Conservation (phyloP, 2,113 vertebrate species). For the Rhinoderma darwinii region DNA sequence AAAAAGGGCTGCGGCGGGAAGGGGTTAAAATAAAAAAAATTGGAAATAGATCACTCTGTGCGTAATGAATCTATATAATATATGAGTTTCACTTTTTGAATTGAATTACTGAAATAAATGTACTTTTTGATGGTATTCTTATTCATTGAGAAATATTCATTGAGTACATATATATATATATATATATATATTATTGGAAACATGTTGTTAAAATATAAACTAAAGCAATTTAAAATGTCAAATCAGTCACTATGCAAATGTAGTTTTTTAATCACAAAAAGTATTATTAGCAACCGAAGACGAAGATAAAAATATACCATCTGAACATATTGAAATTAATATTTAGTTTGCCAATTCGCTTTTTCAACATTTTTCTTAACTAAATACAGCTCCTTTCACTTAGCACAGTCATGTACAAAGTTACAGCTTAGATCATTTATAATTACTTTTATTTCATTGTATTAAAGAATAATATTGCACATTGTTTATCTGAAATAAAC, state of each 20-base stretch:
- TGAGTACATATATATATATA: no score
- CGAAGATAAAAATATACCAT: slow-evolving; percentile 27
- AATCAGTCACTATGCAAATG: slow-evolving; percentile 43
- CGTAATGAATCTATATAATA: no score
- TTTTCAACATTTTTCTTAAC: neutral
- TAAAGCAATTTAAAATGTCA: slow-evolving; percentile 37
- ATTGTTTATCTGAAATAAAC: neutral
- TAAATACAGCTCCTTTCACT: neutral
- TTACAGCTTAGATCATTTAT: neutral
- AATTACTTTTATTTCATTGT: neutral
- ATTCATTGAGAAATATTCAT: no score
- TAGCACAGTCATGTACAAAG: no score
- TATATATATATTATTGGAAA: neutral
- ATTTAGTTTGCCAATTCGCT: slow-evolving; percentile 13
- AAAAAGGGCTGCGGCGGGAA: no score
- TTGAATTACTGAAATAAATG: no score
- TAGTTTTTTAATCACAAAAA: slow-evolving; percentile 34
- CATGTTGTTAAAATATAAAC: neutral
- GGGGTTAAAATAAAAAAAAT: no score
- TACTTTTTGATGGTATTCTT: no score
- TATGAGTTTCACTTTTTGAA: no score
- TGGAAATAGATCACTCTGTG: no score
- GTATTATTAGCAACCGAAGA: slow-evolving; percentile 34
- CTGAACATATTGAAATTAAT: slow-evolving; percentile 50
- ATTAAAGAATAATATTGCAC: neutral